A percentile compares a stretch with the other conserved stretches of the same genome.
phyloP scores from a whole-genome alignment of 2,797 vertebrate genomes.

The Tragopan temminckii region DNA sequence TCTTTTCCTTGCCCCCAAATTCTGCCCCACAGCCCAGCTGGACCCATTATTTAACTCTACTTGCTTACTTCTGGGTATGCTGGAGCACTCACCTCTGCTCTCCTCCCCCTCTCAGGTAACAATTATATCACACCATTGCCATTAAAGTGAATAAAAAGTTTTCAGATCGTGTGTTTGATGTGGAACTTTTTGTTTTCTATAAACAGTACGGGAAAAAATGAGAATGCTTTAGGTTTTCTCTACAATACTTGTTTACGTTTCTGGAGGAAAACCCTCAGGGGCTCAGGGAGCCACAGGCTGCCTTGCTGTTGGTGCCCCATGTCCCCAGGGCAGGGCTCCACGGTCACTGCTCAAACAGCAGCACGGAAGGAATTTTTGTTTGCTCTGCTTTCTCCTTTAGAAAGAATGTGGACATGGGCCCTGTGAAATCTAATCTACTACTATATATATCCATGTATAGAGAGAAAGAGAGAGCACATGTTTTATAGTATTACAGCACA shows the following conservation, averaged over 20 bases:
- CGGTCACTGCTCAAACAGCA: fast-evolving
- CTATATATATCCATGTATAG: background rate
- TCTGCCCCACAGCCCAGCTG: background rate
- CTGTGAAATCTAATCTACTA: background rate
- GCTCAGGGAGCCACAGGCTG: fast-evolving
- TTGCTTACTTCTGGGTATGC: background rate
- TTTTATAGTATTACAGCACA: background rate
- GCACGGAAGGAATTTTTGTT: background rate
- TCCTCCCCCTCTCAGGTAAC: background rate
- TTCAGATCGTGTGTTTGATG: background rate
- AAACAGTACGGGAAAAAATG: fast-evolving
- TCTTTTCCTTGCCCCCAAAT: background rate
- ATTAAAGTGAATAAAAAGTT: background rate
- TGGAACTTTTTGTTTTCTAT: background rate
- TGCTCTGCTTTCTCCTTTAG: background rate
- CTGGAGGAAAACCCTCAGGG: background rate
- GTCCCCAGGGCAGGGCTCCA: background rate
- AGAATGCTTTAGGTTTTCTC: background rate
- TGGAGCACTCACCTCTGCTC: background rate
- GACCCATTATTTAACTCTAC: background rate
- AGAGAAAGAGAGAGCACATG: background rate
- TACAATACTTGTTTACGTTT: background rate
- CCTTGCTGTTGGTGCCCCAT: background rate
- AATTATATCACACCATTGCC: background rate
- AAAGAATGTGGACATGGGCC: background rate